These are phyloP conservation scores for Falco peregrinus DNA, from an alignment of 2,797 vertebrate species.

Conservation along the genomic window DNA sequence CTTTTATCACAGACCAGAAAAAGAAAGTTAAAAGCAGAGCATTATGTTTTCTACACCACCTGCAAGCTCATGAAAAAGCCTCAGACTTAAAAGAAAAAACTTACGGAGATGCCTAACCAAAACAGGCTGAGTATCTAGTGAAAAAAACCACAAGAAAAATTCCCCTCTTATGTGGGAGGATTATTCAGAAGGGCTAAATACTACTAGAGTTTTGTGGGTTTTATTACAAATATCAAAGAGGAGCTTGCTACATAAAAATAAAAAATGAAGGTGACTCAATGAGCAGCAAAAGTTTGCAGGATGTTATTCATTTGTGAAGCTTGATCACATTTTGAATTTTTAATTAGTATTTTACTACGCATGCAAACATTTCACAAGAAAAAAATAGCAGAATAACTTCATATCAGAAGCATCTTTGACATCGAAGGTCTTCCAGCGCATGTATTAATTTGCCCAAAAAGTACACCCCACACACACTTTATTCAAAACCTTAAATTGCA, in stretches of 20 bases:
- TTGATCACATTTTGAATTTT: neutral
- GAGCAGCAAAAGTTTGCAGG: constrained; percentile 3
- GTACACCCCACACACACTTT: neutral
- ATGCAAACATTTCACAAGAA: neutral
- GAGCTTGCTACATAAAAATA: neutral
- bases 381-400: neutral
- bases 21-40: constrained; percentile 56
- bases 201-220: neutral
- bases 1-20: constrained; percentile 68
- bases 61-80: constrained; percentile 33
- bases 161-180: constrained; percentile 50
- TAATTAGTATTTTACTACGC: neutral
- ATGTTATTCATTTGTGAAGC: neutral
- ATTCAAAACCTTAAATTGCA: neutral
- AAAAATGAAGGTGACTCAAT: neutral
- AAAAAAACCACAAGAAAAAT: constrained; percentile 48
- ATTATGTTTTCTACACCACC: constrained; percentile 58
- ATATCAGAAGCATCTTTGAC: neutral
- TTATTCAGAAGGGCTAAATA: constrained; percentile 45
- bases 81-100: constrained; percentile 50
- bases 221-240: constrained; percentile 49
- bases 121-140: constrained; percentile 19
- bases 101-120: constrained; percentile 11
- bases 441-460: neutral
- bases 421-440: neutral